These are phyloP conservation scores for Myotis vivesi DNA, from an alignment of 2,797 vertebrate species.

Conservation along the genomic window DNA sequence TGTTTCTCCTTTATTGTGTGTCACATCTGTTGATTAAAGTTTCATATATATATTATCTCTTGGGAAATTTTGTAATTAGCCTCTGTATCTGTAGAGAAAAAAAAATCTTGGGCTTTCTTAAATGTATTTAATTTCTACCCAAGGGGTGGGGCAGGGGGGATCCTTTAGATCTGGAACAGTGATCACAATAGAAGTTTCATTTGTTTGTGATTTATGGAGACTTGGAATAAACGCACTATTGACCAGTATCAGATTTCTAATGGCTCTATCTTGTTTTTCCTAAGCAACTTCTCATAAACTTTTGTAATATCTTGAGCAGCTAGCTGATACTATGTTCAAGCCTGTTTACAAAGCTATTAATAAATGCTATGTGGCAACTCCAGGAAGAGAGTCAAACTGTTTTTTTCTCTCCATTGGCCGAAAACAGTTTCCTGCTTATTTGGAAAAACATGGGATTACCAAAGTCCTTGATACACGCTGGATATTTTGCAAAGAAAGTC, in stretches of 20 bases:
- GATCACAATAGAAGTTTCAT: constrained; percentile 83
- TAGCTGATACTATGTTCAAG: constrained; percentile 80
- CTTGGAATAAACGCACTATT: constrained; percentile 81
- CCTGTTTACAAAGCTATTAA: constrained; percentile 81
- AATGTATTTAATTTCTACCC: constrained; percentile 75
- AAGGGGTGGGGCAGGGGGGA: constrained; percentile 29
- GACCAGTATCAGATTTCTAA: constrained; percentile 83
- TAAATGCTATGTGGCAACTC: constrained; percentile 67
- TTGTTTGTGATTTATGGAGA: constrained; percentile 82
- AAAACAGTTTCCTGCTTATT: constrained; percentile 70
- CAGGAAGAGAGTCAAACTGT: constrained; percentile 76
- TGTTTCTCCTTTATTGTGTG: constrained; percentile 66
- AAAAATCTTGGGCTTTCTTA: constrained; percentile 68
- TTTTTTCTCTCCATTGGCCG: constrained; percentile 69
- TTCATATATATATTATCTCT: constrained; percentile 74
- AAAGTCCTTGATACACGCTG: neutral
- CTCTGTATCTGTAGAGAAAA: constrained; percentile 68
- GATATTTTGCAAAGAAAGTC: constrained; percentile 1
- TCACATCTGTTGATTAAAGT: constrained; percentile 73
- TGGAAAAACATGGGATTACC: constrained; percentile 64
- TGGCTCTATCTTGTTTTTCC: constrained; percentile 82
- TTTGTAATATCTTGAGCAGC: constrained; percentile 79
- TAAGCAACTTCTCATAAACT: constrained; percentile 83
- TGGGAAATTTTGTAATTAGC: constrained; percentile 71
- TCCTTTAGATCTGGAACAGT: constrained; percentile 82